Conservation (phyloP, 1,140 invertebrate species). For the Pseudachorutes palmiensis region DNA sequence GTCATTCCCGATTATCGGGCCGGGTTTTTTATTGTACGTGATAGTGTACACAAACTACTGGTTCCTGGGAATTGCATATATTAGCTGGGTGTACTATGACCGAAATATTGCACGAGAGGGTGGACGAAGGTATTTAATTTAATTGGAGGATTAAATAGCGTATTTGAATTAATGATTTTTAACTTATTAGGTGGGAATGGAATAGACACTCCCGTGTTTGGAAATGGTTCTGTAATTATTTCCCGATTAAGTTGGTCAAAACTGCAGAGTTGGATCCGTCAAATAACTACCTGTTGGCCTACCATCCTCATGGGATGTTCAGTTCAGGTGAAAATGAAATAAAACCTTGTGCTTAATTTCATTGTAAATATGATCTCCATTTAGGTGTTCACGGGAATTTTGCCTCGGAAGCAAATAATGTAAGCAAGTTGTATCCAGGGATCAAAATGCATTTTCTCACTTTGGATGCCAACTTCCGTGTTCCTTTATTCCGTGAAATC, state of each 20-base stretch:
- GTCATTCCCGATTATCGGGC: no score
- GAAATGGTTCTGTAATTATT: not conserved
- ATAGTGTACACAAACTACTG: no score
- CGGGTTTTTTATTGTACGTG: no score
- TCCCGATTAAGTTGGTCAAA: not conserved
- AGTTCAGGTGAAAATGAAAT: not conserved
- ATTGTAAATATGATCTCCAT: not conserved
- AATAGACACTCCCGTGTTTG: not conserved
- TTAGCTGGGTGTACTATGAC: not conserved
- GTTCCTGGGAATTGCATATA: no score
- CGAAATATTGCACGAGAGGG: not conserved
- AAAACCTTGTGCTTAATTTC: not conserved
- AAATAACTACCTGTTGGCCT: not conserved
- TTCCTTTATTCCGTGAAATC: not conserved
- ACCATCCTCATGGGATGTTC: not conserved
- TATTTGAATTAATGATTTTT: not conserved
- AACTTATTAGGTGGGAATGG: not conserved
- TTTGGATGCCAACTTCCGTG: not conserved
- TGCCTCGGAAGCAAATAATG: not conserved
- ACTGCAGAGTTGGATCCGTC: not conserved
- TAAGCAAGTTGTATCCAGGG: not conserved
- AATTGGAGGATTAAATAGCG: not conserved
- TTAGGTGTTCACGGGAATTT: not conserved
- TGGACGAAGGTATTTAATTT: not conserved
- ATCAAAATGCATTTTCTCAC: not conserved